Base-by-base conservation (phyloP, 2,797 vertebrate species). In the Rhynchonycteris naso region DNA sequence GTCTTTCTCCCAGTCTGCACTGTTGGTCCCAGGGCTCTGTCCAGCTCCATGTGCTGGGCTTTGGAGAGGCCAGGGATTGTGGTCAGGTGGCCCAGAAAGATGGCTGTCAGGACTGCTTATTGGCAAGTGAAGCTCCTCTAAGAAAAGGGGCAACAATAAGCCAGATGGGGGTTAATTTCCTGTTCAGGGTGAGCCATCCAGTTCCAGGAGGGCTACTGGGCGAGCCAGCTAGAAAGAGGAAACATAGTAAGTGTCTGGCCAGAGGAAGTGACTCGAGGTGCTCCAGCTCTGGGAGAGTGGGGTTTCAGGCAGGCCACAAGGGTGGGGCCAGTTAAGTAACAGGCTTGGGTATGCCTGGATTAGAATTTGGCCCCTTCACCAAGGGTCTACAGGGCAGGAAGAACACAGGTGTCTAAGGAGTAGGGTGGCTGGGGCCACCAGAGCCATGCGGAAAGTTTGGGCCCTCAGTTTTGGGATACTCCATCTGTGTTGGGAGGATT, bases 21-120 rank as follows among this genome's bases (percentile, higher is more conserved):
- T 72, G 21, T 38, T 56, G 18, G n/a, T 18, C 38, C 66, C 78
- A 81, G 66, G 3, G 52, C n/a, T 87, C 47, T 2, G 18, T 54
- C 35, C 38, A 71, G 22, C 4, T 28, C 54, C 28, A n/a, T 66
- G 28, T 56, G 1, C 58, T 16, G 1, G 1, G 4, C 10, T 83
- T 11, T 50, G 61, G 4, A n/a, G 18, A 35, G 12, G 35, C 0
- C 7, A 3, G n/a, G 61, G 38, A 2, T 52, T 2, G 0, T 56
- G 1, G 28, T 33, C 24, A 21, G 65, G 0, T 12, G n/a, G 10
- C 58, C 47, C 54, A 9, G 7, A 75, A 66, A 68, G 66, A 9
- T 10, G 15, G 0, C 19, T n/a, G 4, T 30, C 12, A n/a, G 76
- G 59, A 28, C 50, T 78, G 4, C 38, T 54, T 9, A 43, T 19